phyloP scores from a whole-genome alignment of 2,113 vertebrate genomes.

The Gambusia holbrooki region DNA sequence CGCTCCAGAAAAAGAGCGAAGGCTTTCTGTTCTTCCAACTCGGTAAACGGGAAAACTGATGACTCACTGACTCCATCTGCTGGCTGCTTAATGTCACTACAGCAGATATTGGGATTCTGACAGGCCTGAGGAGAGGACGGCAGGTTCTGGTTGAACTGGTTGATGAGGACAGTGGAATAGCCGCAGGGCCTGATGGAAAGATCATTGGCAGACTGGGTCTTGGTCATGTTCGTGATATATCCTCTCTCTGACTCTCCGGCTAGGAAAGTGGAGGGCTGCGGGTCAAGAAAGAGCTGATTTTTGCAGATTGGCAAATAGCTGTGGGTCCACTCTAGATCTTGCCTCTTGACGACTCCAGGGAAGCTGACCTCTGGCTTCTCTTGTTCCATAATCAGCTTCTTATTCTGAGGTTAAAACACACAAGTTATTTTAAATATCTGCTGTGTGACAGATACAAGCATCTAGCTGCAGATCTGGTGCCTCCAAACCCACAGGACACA shows the following conservation, averaged over 20 bases:
- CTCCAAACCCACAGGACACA: neutral
- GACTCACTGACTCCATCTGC: conserved; percentile 22
- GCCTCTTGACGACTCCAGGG: conserved; percentile 30
- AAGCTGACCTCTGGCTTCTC: conserved; percentile 15
- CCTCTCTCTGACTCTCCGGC: neutral
- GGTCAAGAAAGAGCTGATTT: neutral
- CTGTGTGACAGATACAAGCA: too few relatives aligned
- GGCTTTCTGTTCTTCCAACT: neutral
- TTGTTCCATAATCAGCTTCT: neutral
- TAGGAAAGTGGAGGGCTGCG: neutral
- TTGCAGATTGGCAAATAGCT: neutral
- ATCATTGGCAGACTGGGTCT: neutral
- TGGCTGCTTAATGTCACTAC: neutral
- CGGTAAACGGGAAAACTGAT: neutral
- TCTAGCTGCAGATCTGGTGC: neutral
- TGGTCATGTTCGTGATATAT: neutral
- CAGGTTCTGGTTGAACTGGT: neutral
- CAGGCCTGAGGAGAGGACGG: neutral
- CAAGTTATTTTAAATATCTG: neutral
- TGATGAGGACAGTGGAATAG: conserved; percentile 19
- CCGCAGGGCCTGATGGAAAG: conserved; percentile 8
- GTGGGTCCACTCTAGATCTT: conserved; percentile 3
- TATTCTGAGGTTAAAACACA: conserved; percentile 7
- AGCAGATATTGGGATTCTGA: neutral
- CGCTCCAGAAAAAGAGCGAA: neutral